Percentiles rank a stretch among this genome's conserved stretches.
Evolutionary conservation across 2,797 vertebrate genomes (phyloP).

Genomic region (Poecile montanus): DNA sequence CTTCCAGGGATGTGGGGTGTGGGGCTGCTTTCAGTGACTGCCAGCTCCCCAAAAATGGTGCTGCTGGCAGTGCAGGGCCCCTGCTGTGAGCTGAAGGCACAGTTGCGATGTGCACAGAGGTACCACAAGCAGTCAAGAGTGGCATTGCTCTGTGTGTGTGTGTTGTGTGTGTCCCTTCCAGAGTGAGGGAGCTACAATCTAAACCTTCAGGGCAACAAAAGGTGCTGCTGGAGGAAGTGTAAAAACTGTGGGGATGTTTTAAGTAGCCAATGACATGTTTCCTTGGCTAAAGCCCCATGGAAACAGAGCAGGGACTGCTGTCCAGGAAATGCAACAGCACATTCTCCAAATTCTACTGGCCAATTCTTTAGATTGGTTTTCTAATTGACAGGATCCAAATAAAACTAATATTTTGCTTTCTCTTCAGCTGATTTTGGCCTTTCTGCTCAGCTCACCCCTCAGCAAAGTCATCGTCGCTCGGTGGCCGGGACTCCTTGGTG

Average conservation of each 20-base stretch:
- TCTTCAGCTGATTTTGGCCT: conserved; percentile 87
- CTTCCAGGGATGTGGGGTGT: no score
- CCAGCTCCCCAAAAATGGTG: no score
- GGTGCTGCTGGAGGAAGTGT: neutral
- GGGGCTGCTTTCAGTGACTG: no score
- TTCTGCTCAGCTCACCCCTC: conserved; percentile 87
- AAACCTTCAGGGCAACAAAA: neutral
- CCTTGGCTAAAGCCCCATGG: neutral
- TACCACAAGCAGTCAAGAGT: no score
- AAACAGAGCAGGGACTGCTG: neutral
- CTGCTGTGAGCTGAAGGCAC: no score
- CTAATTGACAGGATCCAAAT: neutral
- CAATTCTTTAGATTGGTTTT: neutral
- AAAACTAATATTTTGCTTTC: neutral
- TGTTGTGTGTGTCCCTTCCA: no score
- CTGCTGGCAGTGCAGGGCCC: no score
- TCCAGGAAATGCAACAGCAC: neutral
- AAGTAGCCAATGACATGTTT: neutral
- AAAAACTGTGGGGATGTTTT: neutral
- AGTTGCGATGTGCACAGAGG: no score
- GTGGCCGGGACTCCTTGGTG: conserved; percentile 84
- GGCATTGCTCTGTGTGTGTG: no score
- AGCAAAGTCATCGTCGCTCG: conserved; percentile 86
- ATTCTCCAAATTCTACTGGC: neutral
- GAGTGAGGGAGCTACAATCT: neutral